phyloP scores from a whole-genome alignment of 2,888 invertebrate genomes.

The Chelonus formosanus region DNA sequence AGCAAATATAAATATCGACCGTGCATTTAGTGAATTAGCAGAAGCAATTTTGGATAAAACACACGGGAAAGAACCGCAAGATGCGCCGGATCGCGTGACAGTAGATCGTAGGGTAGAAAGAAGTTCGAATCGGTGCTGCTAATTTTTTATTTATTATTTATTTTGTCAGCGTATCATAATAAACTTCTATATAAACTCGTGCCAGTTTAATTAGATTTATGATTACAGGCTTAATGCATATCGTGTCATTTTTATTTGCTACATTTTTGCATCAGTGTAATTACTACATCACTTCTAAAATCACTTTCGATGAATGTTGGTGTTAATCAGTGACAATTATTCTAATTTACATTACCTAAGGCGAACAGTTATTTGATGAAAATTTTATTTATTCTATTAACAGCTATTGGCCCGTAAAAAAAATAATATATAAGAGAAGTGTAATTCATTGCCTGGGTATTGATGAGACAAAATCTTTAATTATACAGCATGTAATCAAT shows the following conservation, averaged over 20 bases:
- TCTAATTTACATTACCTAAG: too few relatives aligned
- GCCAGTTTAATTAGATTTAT: conserved; percentile 54
- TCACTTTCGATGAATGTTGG: too few relatives aligned
- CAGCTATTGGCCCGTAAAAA: too few relatives aligned
- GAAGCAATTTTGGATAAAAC: conserved; percentile 95
- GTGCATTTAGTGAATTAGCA: conserved; percentile 93
- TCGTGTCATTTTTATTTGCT: conserved; percentile 41
- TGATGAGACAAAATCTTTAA: not conserved
- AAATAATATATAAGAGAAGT: too few relatives aligned
- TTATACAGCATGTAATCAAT: conserved; percentile 4
- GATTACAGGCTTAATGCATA: conserved; percentile 49
- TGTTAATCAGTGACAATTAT: too few relatives aligned
- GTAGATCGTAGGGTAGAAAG: conserved; percentile 78
- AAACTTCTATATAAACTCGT: conserved; percentile 50
- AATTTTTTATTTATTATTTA: conserved; percentile 49
- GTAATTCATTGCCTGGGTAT: not conserved
- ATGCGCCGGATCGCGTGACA: conserved; percentile 75
- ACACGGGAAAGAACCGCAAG: conserved; percentile 81
- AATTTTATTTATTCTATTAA: too few relatives aligned
- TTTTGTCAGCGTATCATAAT: conserved; percentile 38
- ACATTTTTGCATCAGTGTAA: conserved; percentile 42
- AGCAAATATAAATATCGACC: conserved; percentile 95
- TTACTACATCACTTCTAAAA: not conserved
- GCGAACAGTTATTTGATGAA: too few relatives aligned
- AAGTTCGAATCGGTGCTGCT: conserved; percentile 72